Percentiles rank a stretch among this genome's conserved stretches.
These are phyloP conservation scores for Crossaster papposus DNA, from an alignment of 53 echinoderm and acorn worm species.

Conservation along the genomic window DNA sequence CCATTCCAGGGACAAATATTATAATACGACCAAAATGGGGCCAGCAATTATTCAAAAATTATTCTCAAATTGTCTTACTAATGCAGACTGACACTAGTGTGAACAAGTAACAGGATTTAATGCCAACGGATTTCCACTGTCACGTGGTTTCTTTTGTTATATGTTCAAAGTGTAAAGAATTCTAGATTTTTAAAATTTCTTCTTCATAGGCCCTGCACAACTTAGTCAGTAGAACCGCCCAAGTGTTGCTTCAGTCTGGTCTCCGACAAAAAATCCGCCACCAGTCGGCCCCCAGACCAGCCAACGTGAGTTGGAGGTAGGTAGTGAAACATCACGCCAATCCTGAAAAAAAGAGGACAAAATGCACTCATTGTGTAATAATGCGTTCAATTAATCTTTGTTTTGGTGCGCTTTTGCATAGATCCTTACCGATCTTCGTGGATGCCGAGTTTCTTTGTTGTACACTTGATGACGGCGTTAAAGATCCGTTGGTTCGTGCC, in stretches of 20 bases:
- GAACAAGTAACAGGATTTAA: too few relatives aligned
- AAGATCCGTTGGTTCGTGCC: not conserved
- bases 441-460: not conserved
- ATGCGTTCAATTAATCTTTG: not conserved
- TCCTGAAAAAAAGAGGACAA: not conserved
- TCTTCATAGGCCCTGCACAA: too few relatives aligned
- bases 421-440: not conserved
- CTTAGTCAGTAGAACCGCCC: not conserved
- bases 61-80: too few relatives aligned
- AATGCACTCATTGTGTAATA: not conserved
- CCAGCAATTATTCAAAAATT: too few relatives aligned
- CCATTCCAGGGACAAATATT: too few relatives aligned
- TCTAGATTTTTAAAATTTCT: too few relatives aligned
- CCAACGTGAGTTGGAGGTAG: not conserved
- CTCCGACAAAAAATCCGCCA: not conserved
- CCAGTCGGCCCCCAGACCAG: not conserved
- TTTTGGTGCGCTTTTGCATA: not conserved
- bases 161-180: too few relatives aligned
- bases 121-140: too few relatives aligned
- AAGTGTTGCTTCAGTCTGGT: not conserved
- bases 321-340: not conserved
- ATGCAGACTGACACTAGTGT: too few relatives aligned
- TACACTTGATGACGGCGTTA: not conserved
- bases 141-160: too few relatives aligned
- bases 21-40: too few relatives aligned